Conservation (phyloP, 2,888 invertebrate species). For the Papilio elwesi region DNA sequence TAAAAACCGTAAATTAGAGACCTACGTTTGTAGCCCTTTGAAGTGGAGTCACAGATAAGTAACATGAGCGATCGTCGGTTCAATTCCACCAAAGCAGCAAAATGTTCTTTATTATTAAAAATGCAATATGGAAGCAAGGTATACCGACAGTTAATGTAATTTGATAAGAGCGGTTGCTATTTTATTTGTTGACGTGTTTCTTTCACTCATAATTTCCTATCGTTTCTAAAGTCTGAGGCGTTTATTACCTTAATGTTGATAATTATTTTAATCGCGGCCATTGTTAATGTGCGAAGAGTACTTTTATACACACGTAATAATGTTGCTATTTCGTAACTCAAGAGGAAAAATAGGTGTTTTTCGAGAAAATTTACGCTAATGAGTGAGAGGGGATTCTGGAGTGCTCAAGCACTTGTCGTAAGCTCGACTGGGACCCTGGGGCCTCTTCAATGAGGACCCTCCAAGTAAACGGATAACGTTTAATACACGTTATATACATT, state of each 20-base stretch:
- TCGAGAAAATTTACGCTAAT: constrained; percentile 46
- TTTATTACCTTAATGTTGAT: background rate
- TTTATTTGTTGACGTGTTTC: too few species aligned
- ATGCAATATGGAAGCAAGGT: too few species aligned
- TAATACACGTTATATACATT: constrained; percentile 43
- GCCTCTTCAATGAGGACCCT: constrained; percentile 54
- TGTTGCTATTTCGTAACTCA: constrained; percentile 24
- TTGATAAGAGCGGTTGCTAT: too few species aligned
- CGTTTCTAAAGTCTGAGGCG: too few species aligned
- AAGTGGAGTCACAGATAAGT: too few species aligned
- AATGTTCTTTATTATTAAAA: too few species aligned
- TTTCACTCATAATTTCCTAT: too few species aligned
- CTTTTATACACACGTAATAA: background rate
- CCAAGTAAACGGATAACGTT: constrained; percentile 59
- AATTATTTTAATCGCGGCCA: background rate
- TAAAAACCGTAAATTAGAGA: too few species aligned
- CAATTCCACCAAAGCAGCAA: too few species aligned
- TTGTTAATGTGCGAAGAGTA: background rate
- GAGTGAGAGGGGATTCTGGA: constrained; percentile 41
- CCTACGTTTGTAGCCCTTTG: too few species aligned
- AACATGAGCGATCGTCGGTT: too few species aligned
- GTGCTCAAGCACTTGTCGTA: constrained; percentile 57
- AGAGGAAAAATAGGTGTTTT: constrained; percentile 42
- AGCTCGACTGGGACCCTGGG: constrained; percentile 46
- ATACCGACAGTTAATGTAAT: too few species aligned